Percentiles rank a stretch among this genome's conserved stretches.
Conservation (phyloP, 2,113 vertebrate genomes). For the Acinonyx jubatus region DNA sequence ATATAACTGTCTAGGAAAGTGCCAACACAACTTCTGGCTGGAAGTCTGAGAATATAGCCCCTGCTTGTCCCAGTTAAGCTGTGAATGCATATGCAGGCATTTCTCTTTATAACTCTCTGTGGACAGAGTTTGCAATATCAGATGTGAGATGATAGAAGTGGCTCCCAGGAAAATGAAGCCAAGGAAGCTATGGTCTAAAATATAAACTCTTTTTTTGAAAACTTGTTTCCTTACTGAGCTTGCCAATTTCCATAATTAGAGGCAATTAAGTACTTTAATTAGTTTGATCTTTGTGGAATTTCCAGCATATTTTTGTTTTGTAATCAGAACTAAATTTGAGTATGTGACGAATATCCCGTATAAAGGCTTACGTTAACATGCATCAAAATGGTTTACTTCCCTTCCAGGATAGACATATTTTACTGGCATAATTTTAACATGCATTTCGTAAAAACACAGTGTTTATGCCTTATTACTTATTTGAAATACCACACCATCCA, state of each 20-base stretch:
- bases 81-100: constrained; percentile 32
- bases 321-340: constrained; percentile 72
- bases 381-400: constrained; percentile 76
- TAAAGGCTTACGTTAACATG: constrained; percentile 59
- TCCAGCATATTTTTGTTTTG: constrained; percentile 73
- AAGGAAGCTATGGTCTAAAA: constrained; percentile 68
- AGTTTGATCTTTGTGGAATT: constrained; percentile 80
- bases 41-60: not conserved
- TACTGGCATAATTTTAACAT: constrained; percentile 77
- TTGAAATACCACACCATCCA: constrained; percentile 56
- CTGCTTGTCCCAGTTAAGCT: constrained; percentile 49
- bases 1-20: not conserved
- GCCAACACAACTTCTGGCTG: not conserved
- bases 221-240: constrained; percentile 76
- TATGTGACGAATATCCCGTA: constrained; percentile 75
- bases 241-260: constrained; percentile 81
- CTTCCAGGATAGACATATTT: constrained; percentile 72
- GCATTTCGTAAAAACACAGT: constrained; percentile 69
- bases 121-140: constrained; percentile 30
- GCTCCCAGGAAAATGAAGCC: constrained; percentile 58
- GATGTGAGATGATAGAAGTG: constrained; percentile 51
- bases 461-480: constrained; percentile 43
- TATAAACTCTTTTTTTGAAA: constrained; percentile 66
- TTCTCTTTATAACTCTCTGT: constrained; percentile 62
- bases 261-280: constrained; percentile 77